Percentiles rank a stretch among this genome's conserved stretches.
These are phyloP conservation scores for Lampropteryx suffumata DNA, from an alignment of 2,888 invertebrate genomes.

Conservation along the genomic window DNA sequence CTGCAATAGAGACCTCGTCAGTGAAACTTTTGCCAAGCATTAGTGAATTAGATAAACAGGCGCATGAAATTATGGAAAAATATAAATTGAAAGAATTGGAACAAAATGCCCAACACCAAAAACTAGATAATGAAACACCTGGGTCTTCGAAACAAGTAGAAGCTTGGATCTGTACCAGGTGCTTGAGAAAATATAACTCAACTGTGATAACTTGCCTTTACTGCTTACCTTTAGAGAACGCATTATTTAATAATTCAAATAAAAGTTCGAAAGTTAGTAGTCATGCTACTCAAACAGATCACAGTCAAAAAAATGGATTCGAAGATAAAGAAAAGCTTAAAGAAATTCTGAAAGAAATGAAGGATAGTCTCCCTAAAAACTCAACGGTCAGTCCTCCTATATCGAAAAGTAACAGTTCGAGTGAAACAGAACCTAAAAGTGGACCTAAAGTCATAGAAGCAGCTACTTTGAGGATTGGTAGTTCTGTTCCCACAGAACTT, in stretches of 20 bases:
- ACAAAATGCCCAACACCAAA: constrained; percentile 17
- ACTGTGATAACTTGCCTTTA: constrained; percentile 55
- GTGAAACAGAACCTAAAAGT: constrained; percentile 25
- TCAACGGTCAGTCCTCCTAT: constrained; percentile 57
- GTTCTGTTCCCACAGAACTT: constrained; percentile 28
- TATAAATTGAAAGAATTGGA: constrained; percentile 53
- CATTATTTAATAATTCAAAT: constrained; percentile 20
- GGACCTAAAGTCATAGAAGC: constrained; percentile 48
- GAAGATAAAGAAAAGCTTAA: constrained; percentile 84
- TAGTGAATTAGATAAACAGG: constrained; percentile 91
- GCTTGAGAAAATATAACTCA: constrained; percentile 64
- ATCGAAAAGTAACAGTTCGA: constrained; percentile 20
- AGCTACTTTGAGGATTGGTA: constrained; percentile 67
- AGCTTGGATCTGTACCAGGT: constrained; percentile 65
- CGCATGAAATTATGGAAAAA: constrained; percentile 87
- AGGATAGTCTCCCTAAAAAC: constrained; percentile 87
- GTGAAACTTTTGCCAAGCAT: constrained; percentile 87
- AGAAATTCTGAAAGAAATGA: constrained; percentile 90
- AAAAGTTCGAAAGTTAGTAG: constrained; percentile 36
- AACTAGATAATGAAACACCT: constrained; percentile 26
- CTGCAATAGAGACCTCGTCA: constrained; percentile 58
- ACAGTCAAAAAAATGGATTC: constrained; percentile 29
- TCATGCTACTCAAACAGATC: constrained; percentile 55
- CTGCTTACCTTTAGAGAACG: constrained; percentile 46
- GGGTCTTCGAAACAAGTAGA: constrained; percentile 35